Evolutionary conservation across 1,140 invertebrate species (phyloP).

Genomic region (Coenobita brevimanus): DNA sequence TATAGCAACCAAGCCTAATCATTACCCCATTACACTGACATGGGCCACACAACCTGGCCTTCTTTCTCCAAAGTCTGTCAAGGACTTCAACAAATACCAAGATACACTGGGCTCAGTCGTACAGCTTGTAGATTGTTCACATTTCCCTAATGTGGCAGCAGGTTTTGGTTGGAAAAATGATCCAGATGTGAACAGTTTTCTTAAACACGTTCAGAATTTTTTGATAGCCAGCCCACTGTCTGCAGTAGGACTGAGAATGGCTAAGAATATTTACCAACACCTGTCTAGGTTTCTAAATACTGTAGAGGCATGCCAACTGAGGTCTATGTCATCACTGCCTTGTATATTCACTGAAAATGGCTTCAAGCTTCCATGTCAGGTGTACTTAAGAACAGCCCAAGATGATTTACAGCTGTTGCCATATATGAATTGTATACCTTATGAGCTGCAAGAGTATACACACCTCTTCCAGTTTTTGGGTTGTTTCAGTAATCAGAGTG

Average conservation of each 20-base stretch:
- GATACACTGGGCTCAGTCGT: constrained; percentile 11
- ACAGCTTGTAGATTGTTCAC: background rate
- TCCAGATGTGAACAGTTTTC: background rate
- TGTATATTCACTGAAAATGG: background rate
- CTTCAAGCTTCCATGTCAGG: too few species aligned
- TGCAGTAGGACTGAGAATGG: background rate
- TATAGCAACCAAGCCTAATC: background rate
- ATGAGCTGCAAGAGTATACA: constrained; percentile 15
- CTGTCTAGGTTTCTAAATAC: background rate
- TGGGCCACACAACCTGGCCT: constrained; percentile 7
- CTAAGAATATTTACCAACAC: background rate
- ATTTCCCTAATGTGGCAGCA: constrained; percentile 6
- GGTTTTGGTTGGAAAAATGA: constrained; percentile 10
- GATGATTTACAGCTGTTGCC: constrained; percentile 23
- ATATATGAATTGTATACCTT: constrained; percentile 12
- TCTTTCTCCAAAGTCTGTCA: background rate
- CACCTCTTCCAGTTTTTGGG: background rate
- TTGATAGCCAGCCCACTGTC: background rate
- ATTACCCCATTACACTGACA: background rate
- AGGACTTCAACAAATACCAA: background rate
- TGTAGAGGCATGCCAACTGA: background rate
- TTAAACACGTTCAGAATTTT: constrained; percentile 17
- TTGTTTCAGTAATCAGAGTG: constrained; percentile 9
- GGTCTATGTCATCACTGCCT: background rate
- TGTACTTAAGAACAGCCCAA: background rate